Conservation (phyloP, 2,888 invertebrate species). For the Heliothis peltigera region DNA sequence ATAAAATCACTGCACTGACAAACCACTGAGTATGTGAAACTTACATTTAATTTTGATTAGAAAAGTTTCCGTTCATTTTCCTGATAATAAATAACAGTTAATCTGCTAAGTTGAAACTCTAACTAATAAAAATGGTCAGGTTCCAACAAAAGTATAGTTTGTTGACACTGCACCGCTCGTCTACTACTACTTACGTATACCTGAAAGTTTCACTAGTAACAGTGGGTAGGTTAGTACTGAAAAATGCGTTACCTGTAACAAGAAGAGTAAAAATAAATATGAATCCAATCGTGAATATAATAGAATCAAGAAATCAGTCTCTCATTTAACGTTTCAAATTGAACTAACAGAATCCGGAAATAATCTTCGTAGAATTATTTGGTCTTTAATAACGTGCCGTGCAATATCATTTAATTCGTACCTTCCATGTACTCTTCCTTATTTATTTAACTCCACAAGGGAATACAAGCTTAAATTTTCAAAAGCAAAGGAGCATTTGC, state of each 20-base stretch:
- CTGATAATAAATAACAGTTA: no score
- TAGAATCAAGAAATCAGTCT: no score
- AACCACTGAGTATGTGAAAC: not conserved
- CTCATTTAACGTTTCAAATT: not conserved
- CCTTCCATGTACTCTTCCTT: no score
- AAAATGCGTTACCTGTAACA: slow-evolving; percentile 41
- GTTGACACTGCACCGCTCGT: no score
- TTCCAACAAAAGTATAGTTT: no score
- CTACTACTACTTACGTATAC: slow-evolving; percentile 1
- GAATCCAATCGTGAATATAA: not conserved
- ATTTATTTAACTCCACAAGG: not conserved
- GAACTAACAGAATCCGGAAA: no score
- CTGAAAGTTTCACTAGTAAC: no score
- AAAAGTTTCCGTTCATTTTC: no score
- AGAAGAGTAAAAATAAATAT: not conserved
- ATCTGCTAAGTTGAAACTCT: no score
- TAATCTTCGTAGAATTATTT: no score
- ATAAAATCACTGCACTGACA: not conserved
- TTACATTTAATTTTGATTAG: no score
- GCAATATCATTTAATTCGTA: not conserved
- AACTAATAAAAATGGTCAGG: no score
- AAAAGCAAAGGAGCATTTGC: slow-evolving; percentile 5
- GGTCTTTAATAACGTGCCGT: not conserved
- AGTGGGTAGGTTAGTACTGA: not conserved
- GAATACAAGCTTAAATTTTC: not conserved